These are phyloP conservation scores for Lepidocyrtoides sp. DNA, from an alignment of 2,888 invertebrate species.

Conservation along the genomic window DNA sequence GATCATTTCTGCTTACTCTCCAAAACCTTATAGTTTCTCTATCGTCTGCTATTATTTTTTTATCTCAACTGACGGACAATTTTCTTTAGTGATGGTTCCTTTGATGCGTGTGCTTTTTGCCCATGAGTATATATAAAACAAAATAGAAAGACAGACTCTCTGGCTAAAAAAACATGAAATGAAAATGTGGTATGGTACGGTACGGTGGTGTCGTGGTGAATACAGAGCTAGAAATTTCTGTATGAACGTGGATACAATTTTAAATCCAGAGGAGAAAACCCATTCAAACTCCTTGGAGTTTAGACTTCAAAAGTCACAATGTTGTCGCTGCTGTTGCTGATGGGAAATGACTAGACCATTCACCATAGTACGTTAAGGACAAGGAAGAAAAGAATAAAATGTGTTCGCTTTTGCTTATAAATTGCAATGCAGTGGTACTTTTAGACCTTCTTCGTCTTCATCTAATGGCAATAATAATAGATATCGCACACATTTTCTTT, in stretches of 20 bases:
- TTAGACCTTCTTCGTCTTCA: neutral
- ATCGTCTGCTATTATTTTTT: neutral
- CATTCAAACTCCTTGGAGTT: neutral
- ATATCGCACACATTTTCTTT: conserved; percentile 9
- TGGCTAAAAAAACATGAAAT: conserved; percentile 21
- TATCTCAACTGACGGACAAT: conserved; percentile 12
- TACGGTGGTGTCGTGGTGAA: neutral
- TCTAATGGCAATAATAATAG: neutral
- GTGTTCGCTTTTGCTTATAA: conserved; percentile 11
- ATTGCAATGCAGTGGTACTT: conserved; percentile 43
- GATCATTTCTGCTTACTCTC: neutral
- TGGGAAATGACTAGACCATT: conserved; percentile 26
- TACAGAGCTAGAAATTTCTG: conserved; percentile 28
- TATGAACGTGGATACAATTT: conserved; percentile 36
- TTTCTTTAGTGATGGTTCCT: neutral
- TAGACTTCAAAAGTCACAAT: conserved; percentile 30
- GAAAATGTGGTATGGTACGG: too few species aligned
- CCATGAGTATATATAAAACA: too few species aligned
- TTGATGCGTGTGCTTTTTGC: conserved; percentile 17
- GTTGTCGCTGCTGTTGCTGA: neutral
- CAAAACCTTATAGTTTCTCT: too few species aligned
- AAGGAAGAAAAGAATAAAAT: neutral
- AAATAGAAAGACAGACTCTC: neutral
- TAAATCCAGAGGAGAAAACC: conserved; percentile 16
- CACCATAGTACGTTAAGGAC: neutral